These are phyloP conservation scores for Zaprionus ornatus DNA, from an alignment of 1,140 invertebrate species.

Conservation along the genomic window DNA sequence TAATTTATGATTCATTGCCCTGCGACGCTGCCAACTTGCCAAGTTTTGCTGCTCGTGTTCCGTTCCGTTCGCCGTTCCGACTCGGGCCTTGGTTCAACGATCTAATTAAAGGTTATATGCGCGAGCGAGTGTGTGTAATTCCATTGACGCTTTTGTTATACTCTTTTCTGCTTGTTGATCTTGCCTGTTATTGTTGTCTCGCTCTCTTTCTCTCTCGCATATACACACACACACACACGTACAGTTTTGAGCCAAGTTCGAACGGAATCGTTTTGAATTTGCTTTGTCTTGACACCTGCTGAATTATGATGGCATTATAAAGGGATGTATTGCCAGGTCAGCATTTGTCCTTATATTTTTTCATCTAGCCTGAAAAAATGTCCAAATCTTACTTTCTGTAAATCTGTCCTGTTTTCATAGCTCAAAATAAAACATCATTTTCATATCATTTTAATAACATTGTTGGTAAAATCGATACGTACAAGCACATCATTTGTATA, in stretches of 20 bases:
- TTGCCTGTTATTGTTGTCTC: background rate
- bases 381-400: too few species aligned
- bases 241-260: background rate
- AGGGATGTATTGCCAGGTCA: too few species aligned
- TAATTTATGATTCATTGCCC: constrained; percentile 68
- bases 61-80: constrained; percentile 3
- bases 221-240: background rate
- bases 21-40: constrained; percentile 45
- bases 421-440: too few species aligned
- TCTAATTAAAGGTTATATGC: constrained; percentile 83
- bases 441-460: too few species aligned
- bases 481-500: too few species aligned
- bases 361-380: too few species aligned
- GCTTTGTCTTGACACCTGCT: background rate
- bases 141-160: constrained; percentile 48
- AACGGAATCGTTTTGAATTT: background rate
- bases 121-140: constrained; percentile 25
- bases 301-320: background rate
- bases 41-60: constrained; percentile 19
- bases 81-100: constrained; percentile 70
- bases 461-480: too few species aligned
- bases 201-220: background rate
- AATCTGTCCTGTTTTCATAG: too few species aligned
- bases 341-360: too few species aligned
- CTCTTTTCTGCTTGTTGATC: background rate